phyloP scores from a whole-genome alignment of 2,888 invertebrate genomes.

The Brenthis daphne region DNA sequence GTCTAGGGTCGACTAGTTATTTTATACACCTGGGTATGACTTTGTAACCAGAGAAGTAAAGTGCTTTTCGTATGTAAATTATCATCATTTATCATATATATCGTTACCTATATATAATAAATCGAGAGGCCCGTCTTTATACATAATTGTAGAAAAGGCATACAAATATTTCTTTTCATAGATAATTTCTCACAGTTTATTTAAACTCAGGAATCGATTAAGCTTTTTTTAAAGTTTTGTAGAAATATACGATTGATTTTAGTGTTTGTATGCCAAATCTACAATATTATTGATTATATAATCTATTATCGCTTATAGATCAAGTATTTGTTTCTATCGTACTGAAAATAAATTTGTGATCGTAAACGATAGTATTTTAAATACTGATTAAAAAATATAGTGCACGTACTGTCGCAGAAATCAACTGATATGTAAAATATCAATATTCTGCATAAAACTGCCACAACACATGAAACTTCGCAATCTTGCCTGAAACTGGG shows the following conservation, averaged over 20 bases:
- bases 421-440: constrained; percentile 61
- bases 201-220: too few species aligned
- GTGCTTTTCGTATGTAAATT: constrained; percentile 31
- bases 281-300: constrained; percentile 47
- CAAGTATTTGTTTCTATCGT: constrained; percentile 8
- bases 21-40: constrained; percentile 39
- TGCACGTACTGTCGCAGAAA: constrained; percentile 25
- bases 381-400: constrained; percentile 19
- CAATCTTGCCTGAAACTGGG: constrained; percentile 57
- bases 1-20: constrained; percentile 22
- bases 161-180: constrained; percentile 34
- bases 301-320: constrained; percentile 44
- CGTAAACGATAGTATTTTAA: constrained; percentile 5
- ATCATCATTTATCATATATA: constrained; percentile 10
- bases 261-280: too few species aligned
- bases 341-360: constrained; percentile 34
- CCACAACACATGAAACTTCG: constrained; percentile 49
- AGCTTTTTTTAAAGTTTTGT: too few species aligned
- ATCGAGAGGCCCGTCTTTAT: constrained; percentile 33
- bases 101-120: constrained; percentile 16
- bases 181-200: too few species aligned
- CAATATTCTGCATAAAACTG: constrained; percentile 59
- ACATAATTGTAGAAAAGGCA: constrained; percentile 49
- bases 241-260: too few species aligned
- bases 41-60: constrained; percentile 36